A percentile compares a stretch with the other conserved stretches of the same genome.
Conservation (phyloP, 2,888 invertebrate genomes). For the Formica aserva region DNA sequence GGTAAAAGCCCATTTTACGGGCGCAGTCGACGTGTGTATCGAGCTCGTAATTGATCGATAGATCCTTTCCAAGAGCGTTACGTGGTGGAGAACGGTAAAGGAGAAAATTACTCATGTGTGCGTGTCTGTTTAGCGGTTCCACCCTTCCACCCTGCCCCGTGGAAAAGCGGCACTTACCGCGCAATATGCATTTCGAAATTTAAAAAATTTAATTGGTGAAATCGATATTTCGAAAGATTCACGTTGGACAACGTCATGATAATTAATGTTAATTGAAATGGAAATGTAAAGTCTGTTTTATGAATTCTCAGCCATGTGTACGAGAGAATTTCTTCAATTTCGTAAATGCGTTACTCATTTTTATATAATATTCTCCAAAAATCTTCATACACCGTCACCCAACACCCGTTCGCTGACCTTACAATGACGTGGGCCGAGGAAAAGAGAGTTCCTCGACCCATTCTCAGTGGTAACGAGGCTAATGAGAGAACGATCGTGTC, state of each 20-base stretch:
- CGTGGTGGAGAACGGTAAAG: not conserved
- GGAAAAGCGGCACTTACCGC: not conserved
- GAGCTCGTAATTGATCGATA: constrained; percentile 45
- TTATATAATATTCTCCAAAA: constrained; percentile 19
- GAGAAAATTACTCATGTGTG: constrained; percentile 33
- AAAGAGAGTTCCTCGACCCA: constrained; percentile 74
- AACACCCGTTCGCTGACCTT: constrained; percentile 43
- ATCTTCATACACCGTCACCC: not conserved
- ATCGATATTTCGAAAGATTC: not conserved
- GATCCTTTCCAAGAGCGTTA: constrained; percentile 31
- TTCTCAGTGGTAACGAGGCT: constrained; percentile 81
- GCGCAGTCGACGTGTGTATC: constrained; percentile 30
- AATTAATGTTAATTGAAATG: constrained; percentile 20
- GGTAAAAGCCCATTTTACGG: constrained; percentile 48
- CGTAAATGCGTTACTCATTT: constrained; percentile 9
- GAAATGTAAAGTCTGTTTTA: not conserved
- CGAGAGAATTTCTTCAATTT: not conserved
- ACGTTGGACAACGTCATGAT: not conserved
- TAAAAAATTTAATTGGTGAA: not conserved
- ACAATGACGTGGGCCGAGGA: constrained; percentile 23
- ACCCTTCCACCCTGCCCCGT: constrained; percentile 7
- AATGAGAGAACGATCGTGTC: constrained; percentile 80
- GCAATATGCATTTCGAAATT: constrained; percentile 5
- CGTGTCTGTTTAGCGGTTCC: not conserved
- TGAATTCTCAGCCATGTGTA: not conserved